A percentile compares a stretch with the other conserved stretches of the same genome.
These are phyloP conservation scores for Acleris laterana DNA, from an alignment of 2,888 invertebrate species.

Conservation along the genomic window DNA sequence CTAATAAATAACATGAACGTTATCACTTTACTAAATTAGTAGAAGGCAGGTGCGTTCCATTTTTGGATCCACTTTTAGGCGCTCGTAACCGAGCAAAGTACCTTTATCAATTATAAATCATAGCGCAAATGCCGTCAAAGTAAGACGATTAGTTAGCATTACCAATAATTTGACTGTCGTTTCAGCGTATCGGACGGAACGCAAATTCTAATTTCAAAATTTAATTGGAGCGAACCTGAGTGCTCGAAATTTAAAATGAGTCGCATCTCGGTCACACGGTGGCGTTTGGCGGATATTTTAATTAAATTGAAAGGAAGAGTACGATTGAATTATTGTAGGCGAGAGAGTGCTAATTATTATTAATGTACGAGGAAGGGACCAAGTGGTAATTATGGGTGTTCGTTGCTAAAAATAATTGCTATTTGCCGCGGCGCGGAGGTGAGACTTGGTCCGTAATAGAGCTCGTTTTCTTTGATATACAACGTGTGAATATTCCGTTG, in stretches of 20 bases:
- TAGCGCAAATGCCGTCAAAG: not conserved
- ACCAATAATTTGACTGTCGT: not conserved
- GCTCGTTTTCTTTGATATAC: conserved; percentile 34
- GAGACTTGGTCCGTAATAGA: conserved; percentile 31
- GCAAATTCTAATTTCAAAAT: conserved; percentile 28
- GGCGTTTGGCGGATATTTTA: conserved; percentile 38
- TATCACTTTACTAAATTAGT: no score
- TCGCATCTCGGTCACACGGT: conserved; percentile 26
- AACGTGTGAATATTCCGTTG: conserved; percentile 31
- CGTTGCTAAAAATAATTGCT: conserved; percentile 43
- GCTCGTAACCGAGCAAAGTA: no score
- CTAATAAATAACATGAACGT: no score
- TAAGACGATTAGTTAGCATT: conserved; percentile 1
- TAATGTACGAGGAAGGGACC: conserved; percentile 42
- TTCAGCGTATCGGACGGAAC: conserved; percentile 5
- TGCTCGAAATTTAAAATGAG: conserved; percentile 33
- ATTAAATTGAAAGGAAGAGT: conserved; percentile 55
- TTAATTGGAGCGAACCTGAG: conserved; percentile 23
- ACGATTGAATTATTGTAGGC: conserved; percentile 65
- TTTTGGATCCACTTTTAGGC: no score
- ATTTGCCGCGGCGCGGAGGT: conserved; percentile 22
- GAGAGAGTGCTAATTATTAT: conserved; percentile 61
- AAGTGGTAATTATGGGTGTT: conserved; percentile 40
- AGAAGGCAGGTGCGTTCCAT: no score
- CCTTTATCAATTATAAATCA: not conserved